Base-by-base conservation (phyloP, 1,140 invertebrate species). In the Camponotus vicinus region DNA sequence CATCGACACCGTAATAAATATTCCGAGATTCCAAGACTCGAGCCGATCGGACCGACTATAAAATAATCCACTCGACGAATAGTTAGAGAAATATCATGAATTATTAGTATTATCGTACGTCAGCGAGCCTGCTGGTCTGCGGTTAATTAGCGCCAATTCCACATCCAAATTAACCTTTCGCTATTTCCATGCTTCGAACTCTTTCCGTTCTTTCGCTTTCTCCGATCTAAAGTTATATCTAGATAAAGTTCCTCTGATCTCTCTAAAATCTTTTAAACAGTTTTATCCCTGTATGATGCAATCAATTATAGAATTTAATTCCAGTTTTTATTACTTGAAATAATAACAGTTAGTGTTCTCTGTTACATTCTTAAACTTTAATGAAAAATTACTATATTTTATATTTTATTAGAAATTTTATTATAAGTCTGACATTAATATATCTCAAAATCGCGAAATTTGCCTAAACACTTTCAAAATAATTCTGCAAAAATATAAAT, bases 31-130 rank as follows among this genome's bases (percentile, higher is more conserved):
- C 52, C 78, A 57, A 80, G 52, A 45, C 66, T 57, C 78, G 37
- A 42, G 34, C 49, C 45, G 45, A 80, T 70, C 78, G 66, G 40
- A 32, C 52, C 64, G 52, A 15, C 78, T 80, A 45, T 80, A 70
- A 52, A 80, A 80, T 80, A 80, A 80, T 80, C 78, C 15, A 70
- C 15, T 80, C 66, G 9, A 70, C 77, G 78, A 80, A 70, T 80
- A 11, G 8, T 70, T 70, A 70, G 42, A 6, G 15, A 80, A 80
- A 69, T 69, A 80, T 70, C 78, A 70, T 18, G 15, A 70, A 15
- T 78, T 70, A 80, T 9, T 42, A 42, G 8, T 70, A 80, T 70
- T 70, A 57, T 70, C 78, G 9, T 79, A 69, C 42, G 37, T 80
- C 78, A 80, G 40, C 49, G 64, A 57, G 15, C 21, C 34, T 7